phyloP scores from a whole-genome alignment of 1,140 invertebrate species.

The Zaprionus tsacasi region DNA sequence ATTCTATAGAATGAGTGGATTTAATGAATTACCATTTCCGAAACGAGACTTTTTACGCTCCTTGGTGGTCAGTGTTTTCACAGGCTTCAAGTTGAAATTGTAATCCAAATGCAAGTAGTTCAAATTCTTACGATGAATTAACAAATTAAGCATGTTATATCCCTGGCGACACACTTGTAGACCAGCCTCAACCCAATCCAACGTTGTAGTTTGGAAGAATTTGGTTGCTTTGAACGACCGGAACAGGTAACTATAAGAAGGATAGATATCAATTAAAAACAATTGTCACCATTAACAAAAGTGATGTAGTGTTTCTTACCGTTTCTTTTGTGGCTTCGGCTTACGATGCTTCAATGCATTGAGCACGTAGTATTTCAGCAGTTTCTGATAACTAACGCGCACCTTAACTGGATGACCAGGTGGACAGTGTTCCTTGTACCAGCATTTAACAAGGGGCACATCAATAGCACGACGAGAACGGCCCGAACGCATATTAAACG shows the following conservation, averaged over 20 bases:
- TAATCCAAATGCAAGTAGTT: slow-evolving; percentile 99
- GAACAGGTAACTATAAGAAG: slow-evolving; percentile 91
- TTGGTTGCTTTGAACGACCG: slow-evolving; percentile 99
- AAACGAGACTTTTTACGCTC: slow-evolving; percentile 99
- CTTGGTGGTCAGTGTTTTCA: slow-evolving; percentile 99
- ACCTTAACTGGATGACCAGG: slow-evolving; percentile 99
- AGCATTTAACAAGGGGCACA: slow-evolving; percentile 98
- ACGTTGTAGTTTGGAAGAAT: slow-evolving; percentile 99
- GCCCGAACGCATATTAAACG: slow-evolving; percentile 97
- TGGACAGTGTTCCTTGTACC: slow-evolving; percentile 99
- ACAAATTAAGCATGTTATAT: slow-evolving; percentile 99
- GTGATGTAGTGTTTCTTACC: slow-evolving; percentile 85
- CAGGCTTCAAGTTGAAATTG: slow-evolving; percentile 99
- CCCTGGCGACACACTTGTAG: slow-evolving; percentile 99
- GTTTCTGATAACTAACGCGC: slow-evolving; percentile 99
- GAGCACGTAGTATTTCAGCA: slow-evolving; percentile 99
- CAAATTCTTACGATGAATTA: slow-evolving; percentile 99
- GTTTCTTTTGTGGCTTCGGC: slow-evolving; percentile 99
- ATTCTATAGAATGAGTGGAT: neutral
- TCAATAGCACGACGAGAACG: slow-evolving; percentile 96
- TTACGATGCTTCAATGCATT: slow-evolving; percentile 98
- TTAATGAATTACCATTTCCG: slow-evolving; percentile 92
- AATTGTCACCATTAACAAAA: neutral
- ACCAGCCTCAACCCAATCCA: slow-evolving; percentile 99
- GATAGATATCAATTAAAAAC: slow-evolving; percentile 46